phyloP scores from a whole-genome alignment of 2,888 invertebrate genomes.

The Ametastegia equiseti region DNA sequence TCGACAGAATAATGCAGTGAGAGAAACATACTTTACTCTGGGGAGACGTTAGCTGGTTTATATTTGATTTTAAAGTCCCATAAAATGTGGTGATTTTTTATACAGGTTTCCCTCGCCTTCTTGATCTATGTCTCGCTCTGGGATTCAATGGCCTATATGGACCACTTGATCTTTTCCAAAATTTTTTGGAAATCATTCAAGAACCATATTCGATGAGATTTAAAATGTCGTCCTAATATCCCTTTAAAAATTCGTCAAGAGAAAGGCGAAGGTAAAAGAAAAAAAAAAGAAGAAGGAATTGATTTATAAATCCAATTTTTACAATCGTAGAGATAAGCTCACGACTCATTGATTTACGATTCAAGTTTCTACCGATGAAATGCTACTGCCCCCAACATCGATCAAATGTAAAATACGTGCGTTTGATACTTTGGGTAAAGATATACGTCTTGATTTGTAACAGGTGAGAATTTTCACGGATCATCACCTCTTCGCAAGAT shows the following conservation, averaged over 20 bases:
- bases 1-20: not conserved
- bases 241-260: not conserved
- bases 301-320: too few species aligned
- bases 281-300: too few species aligned
- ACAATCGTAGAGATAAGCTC: not conserved
- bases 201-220: not conserved
- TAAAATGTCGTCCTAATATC: not conserved
- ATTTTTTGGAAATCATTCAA: not conserved
- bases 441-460: not conserved
- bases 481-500: not conserved
- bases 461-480: not conserved
- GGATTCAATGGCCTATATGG: not conserved
- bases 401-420: not conserved
- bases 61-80: conserved; percentile 5
- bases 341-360: not conserved
- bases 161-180: not conserved
- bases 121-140: too few species aligned
- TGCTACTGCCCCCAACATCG: not conserved
- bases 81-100: not conserved
- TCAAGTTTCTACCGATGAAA: not conserved
- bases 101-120: too few species aligned
- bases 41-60: not conserved
- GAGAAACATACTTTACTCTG: not conserved
- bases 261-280: not conserved
- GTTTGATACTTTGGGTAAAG: not conserved